These are phyloP conservation scores for Cataglyphis rosenhaueri DNA, from an alignment of 2,888 invertebrate species.

Conservation along the genomic window DNA sequence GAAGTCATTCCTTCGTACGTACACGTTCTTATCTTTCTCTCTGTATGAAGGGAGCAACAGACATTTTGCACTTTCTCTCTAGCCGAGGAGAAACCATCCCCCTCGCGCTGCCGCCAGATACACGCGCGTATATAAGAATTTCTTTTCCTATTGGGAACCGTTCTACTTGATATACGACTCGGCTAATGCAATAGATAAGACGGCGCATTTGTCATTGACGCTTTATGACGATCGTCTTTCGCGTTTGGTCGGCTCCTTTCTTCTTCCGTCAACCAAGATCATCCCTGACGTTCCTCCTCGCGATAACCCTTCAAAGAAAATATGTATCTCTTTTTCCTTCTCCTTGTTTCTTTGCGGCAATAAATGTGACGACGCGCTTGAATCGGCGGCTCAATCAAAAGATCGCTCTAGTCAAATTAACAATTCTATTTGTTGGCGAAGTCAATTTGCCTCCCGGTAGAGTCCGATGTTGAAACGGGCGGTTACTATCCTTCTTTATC, in stretches of 20 bases:
- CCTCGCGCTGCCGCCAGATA: slow-evolving; percentile 11
- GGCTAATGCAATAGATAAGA: slow-evolving; percentile 64
- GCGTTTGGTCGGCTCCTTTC: slow-evolving; percentile 39
- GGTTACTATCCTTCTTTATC: neutral
- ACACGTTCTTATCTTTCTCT: slow-evolving; percentile 33
- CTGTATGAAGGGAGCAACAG: neutral
- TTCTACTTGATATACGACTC: slow-evolving; percentile 60
- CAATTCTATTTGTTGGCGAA: slow-evolving; percentile 26
- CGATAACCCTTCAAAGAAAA: neutral
- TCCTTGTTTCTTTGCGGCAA: neutral
- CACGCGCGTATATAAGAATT: slow-evolving; percentile 49
- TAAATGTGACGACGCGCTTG: slow-evolving; percentile 12
- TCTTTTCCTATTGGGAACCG: slow-evolving; percentile 59
- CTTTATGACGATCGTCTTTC: slow-evolving; percentile 57
- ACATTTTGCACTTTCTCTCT: slow-evolving; percentile 28
- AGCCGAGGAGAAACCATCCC: neutral
- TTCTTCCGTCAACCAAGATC: slow-evolving; percentile 41
- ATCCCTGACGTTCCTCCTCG: neutral
- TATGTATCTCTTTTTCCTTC: slow-evolving; percentile 3
- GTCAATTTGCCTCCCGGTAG: slow-evolving; percentile 36
- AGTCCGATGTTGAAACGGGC: slow-evolving; percentile 3
- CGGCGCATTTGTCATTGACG: slow-evolving; percentile 59
- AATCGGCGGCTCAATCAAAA: neutral
- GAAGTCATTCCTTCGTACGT: slow-evolving; percentile 32
- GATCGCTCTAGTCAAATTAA: slow-evolving; percentile 25